Conservation (phyloP, 1,140 invertebrate species). For the Megalonaias nervosa region DNA sequence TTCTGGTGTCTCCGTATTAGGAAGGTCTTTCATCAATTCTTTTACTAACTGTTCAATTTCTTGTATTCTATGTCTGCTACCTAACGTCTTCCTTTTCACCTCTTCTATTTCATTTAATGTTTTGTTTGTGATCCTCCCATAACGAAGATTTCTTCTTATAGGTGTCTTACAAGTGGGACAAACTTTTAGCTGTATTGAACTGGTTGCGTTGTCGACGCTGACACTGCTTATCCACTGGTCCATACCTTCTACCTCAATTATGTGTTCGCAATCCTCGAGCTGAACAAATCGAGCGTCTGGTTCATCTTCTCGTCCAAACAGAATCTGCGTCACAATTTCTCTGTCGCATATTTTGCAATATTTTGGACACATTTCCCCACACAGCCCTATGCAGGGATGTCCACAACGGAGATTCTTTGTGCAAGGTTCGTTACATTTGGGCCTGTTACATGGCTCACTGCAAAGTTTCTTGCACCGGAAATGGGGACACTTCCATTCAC, state of each 20-base stretch:
- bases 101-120: conserved; percentile 74
- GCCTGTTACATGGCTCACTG: conserved; percentile 73
- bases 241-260: conserved; percentile 36
- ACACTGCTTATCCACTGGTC: conserved; percentile 71
- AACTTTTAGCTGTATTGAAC: conserved; percentile 72
- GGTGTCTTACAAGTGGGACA: conserved; percentile 79
- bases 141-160: conserved; percentile 77
- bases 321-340: conserved; percentile 74
- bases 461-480: conserved; percentile 76
- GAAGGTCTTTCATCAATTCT: conserved; percentile 2
- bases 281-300: conserved; percentile 49
- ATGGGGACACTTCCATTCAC: conserved; percentile 73
- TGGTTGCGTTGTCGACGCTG: conserved; percentile 60
- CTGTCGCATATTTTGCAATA: conserved; percentile 49
- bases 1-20: neutral
- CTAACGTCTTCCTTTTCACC: conserved; percentile 73
- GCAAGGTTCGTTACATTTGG: conserved; percentile 48
- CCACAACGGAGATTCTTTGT: conserved; percentile 72
- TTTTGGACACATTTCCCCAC: conserved; percentile 77
- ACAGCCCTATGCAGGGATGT: conserved; percentile 77
- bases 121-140: conserved; percentile 76
- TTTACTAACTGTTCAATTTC: conserved; percentile 6
- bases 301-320: conserved; percentile 72
- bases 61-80: conserved; percentile 17
- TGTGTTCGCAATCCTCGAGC: conserved; percentile 56